A percentile compares a stretch with the other conserved stretches of the same genome.
Evolutionary conservation across 2,797 vertebrate species (phyloP).

Genomic region (Protonibea diacanthus): DNA sequence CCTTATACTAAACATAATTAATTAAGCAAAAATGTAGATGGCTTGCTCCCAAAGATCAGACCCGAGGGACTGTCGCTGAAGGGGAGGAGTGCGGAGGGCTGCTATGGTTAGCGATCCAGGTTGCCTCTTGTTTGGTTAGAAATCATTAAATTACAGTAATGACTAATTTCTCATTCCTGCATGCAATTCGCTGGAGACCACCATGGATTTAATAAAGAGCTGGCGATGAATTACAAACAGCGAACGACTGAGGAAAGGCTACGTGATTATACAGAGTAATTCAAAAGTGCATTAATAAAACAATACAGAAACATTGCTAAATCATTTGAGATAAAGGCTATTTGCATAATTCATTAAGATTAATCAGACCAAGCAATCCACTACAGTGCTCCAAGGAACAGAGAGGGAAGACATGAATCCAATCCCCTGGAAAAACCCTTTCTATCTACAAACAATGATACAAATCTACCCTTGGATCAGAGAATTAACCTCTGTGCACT

Average conservation of each 20-base stretch:
- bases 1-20: conserved; percentile 84
- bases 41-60: conserved; percentile 79
- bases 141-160: conserved; percentile 91
- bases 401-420: conserved; percentile 73
- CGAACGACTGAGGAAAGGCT: conserved; percentile 73
- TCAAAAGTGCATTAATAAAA: conserved; percentile 90
- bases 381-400: conserved; percentile 75
- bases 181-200: conserved; percentile 83
- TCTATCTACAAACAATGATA: conserved; percentile 86
- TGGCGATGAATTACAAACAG: conserved; percentile 86
- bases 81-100: conserved; percentile 46
- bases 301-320: conserved; percentile 89
- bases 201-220: conserved; percentile 87
- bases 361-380: conserved; percentile 86
- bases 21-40: conserved; percentile 83
- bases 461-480: conserved; percentile 86
- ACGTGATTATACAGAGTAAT: conserved; percentile 86
- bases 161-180: conserved; percentile 88
- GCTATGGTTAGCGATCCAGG: conserved; percentile 78
- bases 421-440: conserved; percentile 79
- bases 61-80: conserved; percentile 68
- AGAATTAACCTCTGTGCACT: conserved; percentile 85
- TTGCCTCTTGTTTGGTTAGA: conserved; percentile 86
- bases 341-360: conserved; percentile 92
- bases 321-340: conserved; percentile 88